phyloP scores from a whole-genome alignment of 1,140 invertebrate species.

The Cepaea nemoralis region DNA sequence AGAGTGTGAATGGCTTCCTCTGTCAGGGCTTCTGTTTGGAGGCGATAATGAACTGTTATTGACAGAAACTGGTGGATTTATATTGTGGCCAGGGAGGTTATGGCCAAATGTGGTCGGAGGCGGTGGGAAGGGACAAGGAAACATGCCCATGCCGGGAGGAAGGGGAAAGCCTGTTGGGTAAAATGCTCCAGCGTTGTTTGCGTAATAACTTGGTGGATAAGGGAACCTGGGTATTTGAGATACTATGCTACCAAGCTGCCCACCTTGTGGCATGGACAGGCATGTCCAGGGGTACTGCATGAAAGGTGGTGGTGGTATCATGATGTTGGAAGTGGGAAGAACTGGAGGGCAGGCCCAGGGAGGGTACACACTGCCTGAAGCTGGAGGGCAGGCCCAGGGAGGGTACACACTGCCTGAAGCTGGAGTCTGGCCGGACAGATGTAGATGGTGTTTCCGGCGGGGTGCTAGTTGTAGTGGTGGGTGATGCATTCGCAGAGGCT shows the following conservation, averaged over 20 bases:
- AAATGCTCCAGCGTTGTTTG: not conserved
- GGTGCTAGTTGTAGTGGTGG: not conserved
- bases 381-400: not conserved
- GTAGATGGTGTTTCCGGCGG: not conserved
- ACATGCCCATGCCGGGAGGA: constrained; percentile 6
- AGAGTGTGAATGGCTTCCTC: not conserved
- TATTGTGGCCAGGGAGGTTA: not conserved
- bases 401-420: not conserved
- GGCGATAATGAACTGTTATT: constrained; percentile 10
- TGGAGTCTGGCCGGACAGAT: not conserved
- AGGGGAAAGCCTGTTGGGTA: constrained; percentile 22
- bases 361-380: not conserved
- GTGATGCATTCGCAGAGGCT: not conserved
- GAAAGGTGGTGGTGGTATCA: not conserved
- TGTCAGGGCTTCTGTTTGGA: not conserved
- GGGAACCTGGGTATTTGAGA: constrained; percentile 27
- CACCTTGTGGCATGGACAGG: not conserved
- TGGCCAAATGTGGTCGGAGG: not conserved
- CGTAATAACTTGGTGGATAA: constrained; percentile 34
- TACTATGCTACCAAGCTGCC: not conserved
- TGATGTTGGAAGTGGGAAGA: not conserved
- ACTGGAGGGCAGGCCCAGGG: not conserved
- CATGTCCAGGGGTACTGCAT: not conserved
- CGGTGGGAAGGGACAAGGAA: constrained; percentile 17
- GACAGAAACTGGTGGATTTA: not conserved